Base-by-base conservation (phyloP, 2,113 vertebrate genomes). In the Corythaeola cristata region DNA sequence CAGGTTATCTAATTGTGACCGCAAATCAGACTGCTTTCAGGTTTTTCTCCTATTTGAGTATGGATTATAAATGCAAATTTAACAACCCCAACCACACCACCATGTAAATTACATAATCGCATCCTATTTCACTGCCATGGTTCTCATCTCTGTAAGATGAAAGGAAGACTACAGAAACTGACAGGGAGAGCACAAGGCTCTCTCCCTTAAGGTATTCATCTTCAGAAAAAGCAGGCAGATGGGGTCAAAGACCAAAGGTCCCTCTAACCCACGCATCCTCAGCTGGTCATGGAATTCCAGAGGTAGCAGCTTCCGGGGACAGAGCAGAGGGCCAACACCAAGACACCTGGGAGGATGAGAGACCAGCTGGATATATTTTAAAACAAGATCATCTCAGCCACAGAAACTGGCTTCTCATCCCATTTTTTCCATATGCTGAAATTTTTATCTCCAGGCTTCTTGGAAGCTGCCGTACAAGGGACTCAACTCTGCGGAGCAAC, bases 391-490 rank as follows among this genome's bases (percentile, higher is more conserved):
- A 69, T 66, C 58, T 89, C 87, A 82, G 77, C 66, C 87, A 88
- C 81, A 88, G 74, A 95, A 95, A 64, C 62, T 82, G 66, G 66
- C 58, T 96, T 82, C 77, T 75, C 80, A 91, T 89, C 44, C 53
- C 3, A 0, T 20, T 19, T 85, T 72, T 94, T 60, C 84, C 89
- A 79, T 94, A 95, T 94, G 94, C 81, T 58, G 27, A 62, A 68
- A 77, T 62, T 96, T 96, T 82, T 79, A 39, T 69, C 91, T 64
- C 39, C 0, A 0, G 94, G 92, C n/a, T 92, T 66, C 69, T 58
- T 68, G 28, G 37, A 93, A 94, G 94, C 87, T 96, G 94, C 62
- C 68, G 56, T 72, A 75, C 39, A 75, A 92, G 93, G 68, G 60
- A 64, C 45, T 78, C 58, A 39, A 37, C 47, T 68, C 30, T 32